phyloP scores from a whole-genome alignment of 2,888 invertebrate species.

The Tridacna crocea region DNA sequence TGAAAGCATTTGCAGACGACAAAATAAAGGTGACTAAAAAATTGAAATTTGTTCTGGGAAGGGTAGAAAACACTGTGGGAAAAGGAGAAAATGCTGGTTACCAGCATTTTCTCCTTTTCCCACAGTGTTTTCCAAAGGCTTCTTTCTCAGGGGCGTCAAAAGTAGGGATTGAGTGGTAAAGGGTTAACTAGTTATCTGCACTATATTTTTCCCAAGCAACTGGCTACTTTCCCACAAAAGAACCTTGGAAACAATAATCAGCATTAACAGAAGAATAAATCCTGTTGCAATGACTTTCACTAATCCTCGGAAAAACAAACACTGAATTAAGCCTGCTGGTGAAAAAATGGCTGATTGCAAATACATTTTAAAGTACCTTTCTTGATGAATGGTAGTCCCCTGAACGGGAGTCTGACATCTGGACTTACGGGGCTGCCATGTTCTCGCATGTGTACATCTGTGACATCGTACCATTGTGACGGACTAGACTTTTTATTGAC shows the following conservation, averaged over 20 bases:
- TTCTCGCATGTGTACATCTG: conserved; percentile 47
- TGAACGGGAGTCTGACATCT: conserved; percentile 64
- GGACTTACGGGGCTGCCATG: conserved; percentile 62
- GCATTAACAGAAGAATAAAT: too few relatives aligned
- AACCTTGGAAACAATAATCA: too few relatives aligned
- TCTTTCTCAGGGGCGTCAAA: too few relatives aligned
- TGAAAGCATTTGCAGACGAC: too few relatives aligned
- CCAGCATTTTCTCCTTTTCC: background rate
- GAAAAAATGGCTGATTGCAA: background rate
- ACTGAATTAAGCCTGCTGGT: background rate
- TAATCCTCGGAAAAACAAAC: background rate
- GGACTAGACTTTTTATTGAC: conserved; percentile 70
- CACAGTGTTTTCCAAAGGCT: too few relatives aligned
- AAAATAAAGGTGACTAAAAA: too few relatives aligned
- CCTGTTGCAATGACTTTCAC: too few relatives aligned
- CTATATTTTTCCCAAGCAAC: too few relatives aligned
- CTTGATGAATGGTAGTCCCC: conserved; percentile 79
- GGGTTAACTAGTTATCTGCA: too few relatives aligned
- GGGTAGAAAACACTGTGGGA: background rate
- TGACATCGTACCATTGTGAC: conserved; percentile 50
- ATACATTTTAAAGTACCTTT: conserved; percentile 73
- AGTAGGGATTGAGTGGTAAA: too few relatives aligned
- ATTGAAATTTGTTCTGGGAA: too few relatives aligned
- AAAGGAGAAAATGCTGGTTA: background rate
- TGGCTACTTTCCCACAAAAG: too few relatives aligned